Percentiles rank a stretch among this genome's conserved stretches.
Conservation (phyloP, 2,113 vertebrate genomes). For the human (Homo sapiens) region GRCh38 chr6:38280001-38280500, state of each 20-base stretch:
- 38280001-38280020: background rate
- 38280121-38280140: constrained; percentile 51
- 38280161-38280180: constrained; percentile 36
- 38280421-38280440: constrained; percentile 35
- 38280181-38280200: constrained; percentile 20
- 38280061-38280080: constrained; percentile 20
- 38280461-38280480: constrained; percentile 70
- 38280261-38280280: constrained; percentile 38
- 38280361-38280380: constrained; percentile 63
- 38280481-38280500: constrained; percentile 71
- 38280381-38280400: constrained; percentile 60
- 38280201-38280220: constrained; percentile 45
- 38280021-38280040: constrained; percentile 57
- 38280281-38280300: constrained; percentile 39
- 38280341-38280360: constrained; percentile 48
- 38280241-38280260: background rate
- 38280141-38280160: constrained; percentile 2
- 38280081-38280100: constrained; percentile 74
- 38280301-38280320: constrained; percentile 43
- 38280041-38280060: constrained; percentile 69
- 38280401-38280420: constrained; percentile 43
- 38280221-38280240: background rate
- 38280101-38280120: constrained; percentile 72
- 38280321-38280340: constrained; percentile 26
- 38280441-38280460: constrained; percentile 62